phyloP scores from a whole-genome alignment of 2,888 invertebrate genomes.

The Cremastinae sp. region DNA sequence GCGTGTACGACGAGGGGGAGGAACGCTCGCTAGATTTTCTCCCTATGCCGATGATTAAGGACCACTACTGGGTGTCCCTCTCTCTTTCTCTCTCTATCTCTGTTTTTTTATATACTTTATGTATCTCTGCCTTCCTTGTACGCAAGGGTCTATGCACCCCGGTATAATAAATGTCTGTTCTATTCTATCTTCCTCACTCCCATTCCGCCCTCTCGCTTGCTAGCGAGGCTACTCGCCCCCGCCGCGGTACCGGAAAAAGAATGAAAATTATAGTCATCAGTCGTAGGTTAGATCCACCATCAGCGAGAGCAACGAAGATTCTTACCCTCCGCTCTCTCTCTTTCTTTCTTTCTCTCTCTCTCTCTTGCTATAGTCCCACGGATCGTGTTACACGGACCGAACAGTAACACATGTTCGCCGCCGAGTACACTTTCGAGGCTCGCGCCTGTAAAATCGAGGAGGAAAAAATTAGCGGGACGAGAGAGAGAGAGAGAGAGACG shows the following conservation, averaged over 20 bases:
- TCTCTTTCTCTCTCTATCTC: conserved; percentile 35
- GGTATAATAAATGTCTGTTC: too few species aligned
- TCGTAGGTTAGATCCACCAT: conserved; percentile 28
- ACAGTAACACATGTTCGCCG: too few species aligned
- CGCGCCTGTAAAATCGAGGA: neutral
- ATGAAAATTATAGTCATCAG: conserved; percentile 54
- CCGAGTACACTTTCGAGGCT: too few species aligned
- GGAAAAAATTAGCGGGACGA: neutral
- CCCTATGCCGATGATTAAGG: conserved; percentile 69
- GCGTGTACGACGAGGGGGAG: conserved; percentile 29
- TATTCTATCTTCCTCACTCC: conserved; percentile 25
- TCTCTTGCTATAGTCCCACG: conserved; percentile 12
- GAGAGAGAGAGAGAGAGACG: conserved; percentile 15
- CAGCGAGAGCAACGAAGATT: conserved; percentile 30
- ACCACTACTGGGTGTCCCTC: conserved; percentile 63
- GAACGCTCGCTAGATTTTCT: conserved; percentile 28
- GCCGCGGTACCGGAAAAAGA: conserved; percentile 15
- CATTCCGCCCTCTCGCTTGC: conserved; percentile 14
- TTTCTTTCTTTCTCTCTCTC: conserved; percentile 2
- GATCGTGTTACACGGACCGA: conserved; percentile 37
- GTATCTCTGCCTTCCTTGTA: conserved; percentile 10
- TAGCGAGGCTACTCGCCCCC: neutral
- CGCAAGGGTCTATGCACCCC: too few species aligned
- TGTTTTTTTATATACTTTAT: too few species aligned
- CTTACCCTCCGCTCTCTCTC: conserved; percentile 16